A percentile compares a stretch with the other conserved stretches of the same genome.
These are phyloP conservation scores for Cantharis rustica DNA, from an alignment of 2,888 invertebrate genomes.

Conservation along the genomic window DNA sequence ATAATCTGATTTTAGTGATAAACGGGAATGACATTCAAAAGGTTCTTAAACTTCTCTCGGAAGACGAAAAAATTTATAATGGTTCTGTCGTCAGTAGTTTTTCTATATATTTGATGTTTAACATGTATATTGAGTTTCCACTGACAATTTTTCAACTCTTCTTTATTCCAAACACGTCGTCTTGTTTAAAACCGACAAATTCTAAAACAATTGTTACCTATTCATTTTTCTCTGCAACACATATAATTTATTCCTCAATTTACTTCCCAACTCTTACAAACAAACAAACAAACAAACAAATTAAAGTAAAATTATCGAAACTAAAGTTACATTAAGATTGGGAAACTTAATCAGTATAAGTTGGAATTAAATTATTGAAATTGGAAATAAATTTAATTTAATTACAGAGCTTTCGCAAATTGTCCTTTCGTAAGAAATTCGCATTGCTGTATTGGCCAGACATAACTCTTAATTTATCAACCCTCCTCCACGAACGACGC, in stretches of 20 bases:
- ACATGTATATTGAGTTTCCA: neutral
- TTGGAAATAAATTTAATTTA: conserved; percentile 39
- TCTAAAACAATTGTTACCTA: neutral
- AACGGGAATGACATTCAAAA: conserved; percentile 20
- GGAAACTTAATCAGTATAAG: neutral
- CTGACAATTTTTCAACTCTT: neutral
- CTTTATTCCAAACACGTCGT: neutral
- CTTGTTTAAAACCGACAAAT: neutral
- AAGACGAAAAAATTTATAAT: neutral
- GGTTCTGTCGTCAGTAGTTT: neutral
- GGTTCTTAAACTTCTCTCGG: conserved; percentile 9
- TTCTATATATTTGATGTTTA: neutral
- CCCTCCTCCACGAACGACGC: neutral
- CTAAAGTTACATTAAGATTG: neutral
- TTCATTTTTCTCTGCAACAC: neutral
- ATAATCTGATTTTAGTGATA: conserved; percentile 25
- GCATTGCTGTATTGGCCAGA: conserved; percentile 24
- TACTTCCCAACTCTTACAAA: neutral
- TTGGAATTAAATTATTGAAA: conserved; percentile 37
- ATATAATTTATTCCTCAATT: neutral
- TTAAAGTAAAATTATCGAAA: neutral
- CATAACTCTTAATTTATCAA: conserved; percentile 36
- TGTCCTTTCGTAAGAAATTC: conserved; percentile 35
- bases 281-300: neutral
- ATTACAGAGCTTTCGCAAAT: conserved; percentile 43